phyloP scores from a whole-genome alignment of 2,797 vertebrate genomes.

The Acanthurus leucopareius region DNA sequence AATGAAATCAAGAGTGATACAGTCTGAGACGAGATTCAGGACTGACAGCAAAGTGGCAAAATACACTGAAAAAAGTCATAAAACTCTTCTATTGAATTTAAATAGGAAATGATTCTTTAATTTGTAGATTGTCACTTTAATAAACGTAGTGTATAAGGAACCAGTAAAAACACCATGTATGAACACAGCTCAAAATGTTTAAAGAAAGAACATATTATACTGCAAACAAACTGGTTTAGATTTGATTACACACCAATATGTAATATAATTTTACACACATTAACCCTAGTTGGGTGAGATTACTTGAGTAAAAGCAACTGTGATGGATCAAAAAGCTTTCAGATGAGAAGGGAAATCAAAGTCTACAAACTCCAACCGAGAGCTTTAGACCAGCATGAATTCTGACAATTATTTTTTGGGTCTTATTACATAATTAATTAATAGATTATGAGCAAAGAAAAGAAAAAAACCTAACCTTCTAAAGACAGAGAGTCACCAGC shows the following conservation, averaged over 20 bases:
- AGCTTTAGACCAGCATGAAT: neutral
- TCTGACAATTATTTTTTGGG: constrained; percentile 5
- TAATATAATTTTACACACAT: neutral
- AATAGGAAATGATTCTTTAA: neutral
- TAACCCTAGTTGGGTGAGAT: neutral
- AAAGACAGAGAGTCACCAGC: constrained; percentile 18
- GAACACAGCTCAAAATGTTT: neutral
- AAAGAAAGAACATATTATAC: neutral
- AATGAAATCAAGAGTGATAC: neutral
- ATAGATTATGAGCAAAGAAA: constrained; percentile 21
- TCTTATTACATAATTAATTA: constrained; percentile 3
- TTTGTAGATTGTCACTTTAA: constrained; percentile 4
- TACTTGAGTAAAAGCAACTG: neutral
- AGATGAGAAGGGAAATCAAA: neutral
- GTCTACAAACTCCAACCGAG: neutral
- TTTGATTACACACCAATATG: constrained; percentile 13
- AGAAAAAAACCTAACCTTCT: neutral
- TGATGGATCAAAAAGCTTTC: neutral
- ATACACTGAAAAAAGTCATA: neutral
- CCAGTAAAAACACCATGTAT: neutral
- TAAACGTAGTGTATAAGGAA: neutral
- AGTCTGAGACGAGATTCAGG: neutral
- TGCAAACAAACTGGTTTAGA: neutral
- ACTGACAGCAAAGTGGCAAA: neutral
- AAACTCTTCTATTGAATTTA: neutral